Conservation (phyloP, 2,888 invertebrate species). For the Dicyrtomina minuta region DNA sequence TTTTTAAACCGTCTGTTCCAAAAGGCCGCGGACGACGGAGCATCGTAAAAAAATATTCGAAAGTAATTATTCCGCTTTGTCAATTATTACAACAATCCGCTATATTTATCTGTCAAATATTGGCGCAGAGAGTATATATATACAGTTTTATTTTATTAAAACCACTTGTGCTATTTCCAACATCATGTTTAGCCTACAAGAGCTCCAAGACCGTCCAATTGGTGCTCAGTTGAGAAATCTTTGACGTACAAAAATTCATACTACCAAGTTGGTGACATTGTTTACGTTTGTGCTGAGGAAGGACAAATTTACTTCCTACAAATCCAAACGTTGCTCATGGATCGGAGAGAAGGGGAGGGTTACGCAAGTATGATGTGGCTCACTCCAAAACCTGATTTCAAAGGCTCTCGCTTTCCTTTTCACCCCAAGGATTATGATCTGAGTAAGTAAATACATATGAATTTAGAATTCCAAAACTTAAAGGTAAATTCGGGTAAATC, state of each 20-base stretch:
- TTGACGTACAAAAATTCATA: conserved; percentile 13
- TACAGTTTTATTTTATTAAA: not conserved
- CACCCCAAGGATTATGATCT: conserved; percentile 14
- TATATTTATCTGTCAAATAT: not conserved
- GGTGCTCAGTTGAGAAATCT: conserved; percentile 8
- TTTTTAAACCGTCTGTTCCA: conserved; percentile 14
- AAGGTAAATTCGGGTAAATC: too few relatives aligned
- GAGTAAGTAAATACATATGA: conserved; percentile 1
- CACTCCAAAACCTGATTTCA: conserved; percentile 19
- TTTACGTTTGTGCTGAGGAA: too few relatives aligned
- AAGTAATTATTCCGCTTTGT: not conserved
- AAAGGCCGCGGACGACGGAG: conserved; percentile 21
- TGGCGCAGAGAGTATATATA: not conserved
- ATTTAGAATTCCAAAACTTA: not conserved
- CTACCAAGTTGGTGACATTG: conserved; percentile 26
- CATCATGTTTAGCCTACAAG: conserved; percentile 8
- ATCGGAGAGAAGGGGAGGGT: conserved; percentile 11
- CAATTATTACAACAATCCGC: too few relatives aligned
- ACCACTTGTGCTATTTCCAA: too few relatives aligned
- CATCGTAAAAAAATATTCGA: conserved; percentile 7
- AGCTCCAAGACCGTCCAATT: not conserved
- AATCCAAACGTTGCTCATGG: conserved; percentile 16
- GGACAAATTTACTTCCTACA: conserved; percentile 21
- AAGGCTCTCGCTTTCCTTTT: conserved; percentile 13
- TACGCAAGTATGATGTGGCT: conserved; percentile 22